Percentiles rank a stretch among this genome's conserved stretches.
These are phyloP conservation scores for Pterocles orientalis DNA, from an alignment of 2,113 vertebrate genomes.

Conservation along the genomic window DNA sequence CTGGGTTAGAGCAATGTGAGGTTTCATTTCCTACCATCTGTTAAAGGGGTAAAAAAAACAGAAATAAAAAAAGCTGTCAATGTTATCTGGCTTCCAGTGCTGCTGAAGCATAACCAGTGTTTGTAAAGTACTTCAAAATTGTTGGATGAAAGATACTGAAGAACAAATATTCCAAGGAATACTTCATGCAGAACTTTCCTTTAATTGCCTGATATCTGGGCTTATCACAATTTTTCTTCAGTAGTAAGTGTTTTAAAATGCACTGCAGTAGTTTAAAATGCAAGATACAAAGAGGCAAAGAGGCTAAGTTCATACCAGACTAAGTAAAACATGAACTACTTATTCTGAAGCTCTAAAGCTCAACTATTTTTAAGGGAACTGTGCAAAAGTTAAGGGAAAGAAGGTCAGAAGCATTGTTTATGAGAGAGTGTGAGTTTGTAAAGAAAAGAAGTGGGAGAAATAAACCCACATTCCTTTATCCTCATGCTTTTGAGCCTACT, in stretches of 20 bases:
- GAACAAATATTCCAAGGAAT: conserved; percentile 16
- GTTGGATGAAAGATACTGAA: conserved; percentile 11
- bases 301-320: not conserved
- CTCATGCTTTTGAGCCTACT: not conserved
- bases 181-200: not conserved
- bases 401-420: not conserved
- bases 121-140: conserved; percentile 43
- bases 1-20: not conserved
- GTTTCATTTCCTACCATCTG: not conserved
- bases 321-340: not conserved
- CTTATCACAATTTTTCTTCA: not conserved
- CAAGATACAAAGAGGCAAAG: not conserved
- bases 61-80: not conserved
- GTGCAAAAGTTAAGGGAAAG: not conserved
- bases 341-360: not conserved
- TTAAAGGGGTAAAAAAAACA: not conserved
- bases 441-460: not conserved
- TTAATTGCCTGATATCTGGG: conserved; percentile 27
- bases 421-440: not conserved
- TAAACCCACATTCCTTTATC: not conserved
- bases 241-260: not conserved
- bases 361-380: not conserved
- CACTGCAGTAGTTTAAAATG: not conserved
- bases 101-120: conserved; percentile 33
- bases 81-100: not conserved